Evolutionary conservation across 1,140 invertebrate species (phyloP).

Genomic region (Trichomalopsis sarcophagae): DNA sequence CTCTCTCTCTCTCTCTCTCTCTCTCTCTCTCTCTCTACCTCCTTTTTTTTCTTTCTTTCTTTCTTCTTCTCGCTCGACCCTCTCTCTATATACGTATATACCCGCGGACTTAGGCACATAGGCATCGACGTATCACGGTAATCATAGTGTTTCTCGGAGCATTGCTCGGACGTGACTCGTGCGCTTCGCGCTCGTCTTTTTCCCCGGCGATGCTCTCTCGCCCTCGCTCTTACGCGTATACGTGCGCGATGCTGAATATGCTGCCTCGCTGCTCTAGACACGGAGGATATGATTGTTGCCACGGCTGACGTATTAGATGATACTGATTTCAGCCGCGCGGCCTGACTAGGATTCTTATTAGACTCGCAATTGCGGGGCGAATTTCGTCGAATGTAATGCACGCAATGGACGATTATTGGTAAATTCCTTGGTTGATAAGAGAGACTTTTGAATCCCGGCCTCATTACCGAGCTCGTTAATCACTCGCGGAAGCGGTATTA

Average conservation of each 20-base stretch:
- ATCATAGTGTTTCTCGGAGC: constrained; percentile 69
- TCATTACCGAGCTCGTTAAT: neutral
- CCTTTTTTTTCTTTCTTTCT: neutral
- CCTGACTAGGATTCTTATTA: neutral
- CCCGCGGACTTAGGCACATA: constrained; percentile 55
- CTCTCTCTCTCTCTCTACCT: constrained; percentile 29
- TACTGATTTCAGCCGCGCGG: neutral
- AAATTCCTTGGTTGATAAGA: no score
- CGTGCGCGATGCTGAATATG: neutral
- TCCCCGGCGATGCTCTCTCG: no score
- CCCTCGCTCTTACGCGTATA: neutral
- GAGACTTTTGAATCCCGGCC: neutral
- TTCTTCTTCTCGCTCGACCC: constrained; percentile 56
- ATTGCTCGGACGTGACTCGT: constrained; percentile 69
- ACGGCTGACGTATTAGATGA: neutral
- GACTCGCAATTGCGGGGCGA: no score
- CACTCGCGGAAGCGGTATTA: neutral
- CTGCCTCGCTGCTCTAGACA: neutral
- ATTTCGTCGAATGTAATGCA: no score
- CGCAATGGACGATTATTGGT: no score
- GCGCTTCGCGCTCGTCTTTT: neutral
- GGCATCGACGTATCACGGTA: constrained; percentile 63
- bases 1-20: constrained; percentile 52
- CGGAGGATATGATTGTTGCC: neutral
- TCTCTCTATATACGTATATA: neutral